Base-by-base conservation (phyloP, 2,797 vertebrate species). In the Anguilla marmorata region DNA sequence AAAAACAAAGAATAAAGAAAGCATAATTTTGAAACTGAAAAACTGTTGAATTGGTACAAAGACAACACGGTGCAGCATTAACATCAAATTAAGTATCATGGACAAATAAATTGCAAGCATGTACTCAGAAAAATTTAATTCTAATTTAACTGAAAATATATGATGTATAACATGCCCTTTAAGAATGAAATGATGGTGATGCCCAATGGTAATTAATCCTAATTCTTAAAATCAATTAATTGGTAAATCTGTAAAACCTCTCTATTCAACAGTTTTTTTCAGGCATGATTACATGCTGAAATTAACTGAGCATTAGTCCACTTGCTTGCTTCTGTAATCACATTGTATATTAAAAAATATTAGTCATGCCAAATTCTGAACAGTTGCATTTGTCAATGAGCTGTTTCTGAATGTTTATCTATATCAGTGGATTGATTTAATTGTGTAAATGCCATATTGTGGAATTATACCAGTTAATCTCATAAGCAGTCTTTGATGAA, bases 401-500 rank as follows among this genome's bases (percentile, higher is more conserved):
- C 24, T 82, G 12, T 82, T n/a, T 82, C 45, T 50, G 72, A 72
- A n/a, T 79, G 0, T 50, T 48, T 50, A 50, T 82, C 24, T 6
- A 50, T n/a, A 82, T 48, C 45, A 82, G 21, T 83, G 80, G 80
- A 50, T 30, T 50, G 45, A 54, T 58, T 48, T 48, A 84, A 56
- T 33, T 33, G 11, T 27, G 83, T 84, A 56, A 56, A 16, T 84
- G 50, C 83, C 83, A 84, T 84, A 54, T 30, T 56, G 30, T 30
- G 27, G 52, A 56, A 84, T 82, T 84, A 56, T 56, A 19, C 69
- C 60, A 33, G 66, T 85, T 85, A 85, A 85, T 87, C 14, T 83
- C 72, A 66, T 79, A 60, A 45, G 24, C 50, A 80, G 30, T 30
- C 87, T 19, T 41, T 79, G 69, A 88, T 85, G 37, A 58, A 85